Percentiles rank a stretch among this genome's conserved stretches.
These are phyloP conservation scores for Vesta saturnalis DNA, from an alignment of 2,888 invertebrate species.

Conservation along the genomic window DNA sequence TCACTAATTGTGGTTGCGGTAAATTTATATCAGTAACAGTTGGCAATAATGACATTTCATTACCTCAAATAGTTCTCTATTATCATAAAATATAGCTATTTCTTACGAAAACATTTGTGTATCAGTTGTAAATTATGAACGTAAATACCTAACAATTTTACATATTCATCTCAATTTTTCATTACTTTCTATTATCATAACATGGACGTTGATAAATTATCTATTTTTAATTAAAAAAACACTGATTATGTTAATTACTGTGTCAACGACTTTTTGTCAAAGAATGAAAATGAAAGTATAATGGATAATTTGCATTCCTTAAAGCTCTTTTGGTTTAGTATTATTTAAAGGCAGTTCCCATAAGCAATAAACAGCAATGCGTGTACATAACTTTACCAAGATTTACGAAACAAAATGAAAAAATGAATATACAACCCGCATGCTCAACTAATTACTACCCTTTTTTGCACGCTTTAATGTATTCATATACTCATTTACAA, in stretches of 20 bases:
- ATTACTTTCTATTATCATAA: background rate
- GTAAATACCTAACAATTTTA: background rate
- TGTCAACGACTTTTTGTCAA: slow-evolving; percentile 19
- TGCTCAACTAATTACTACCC: slow-evolving; percentile 30
- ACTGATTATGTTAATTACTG: slow-evolving; percentile 19
- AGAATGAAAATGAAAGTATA: slow-evolving; percentile 23
- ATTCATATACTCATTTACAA: slow-evolving; percentile 34
- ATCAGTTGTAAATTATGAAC: background rate
- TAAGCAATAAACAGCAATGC: slow-evolving; percentile 29
- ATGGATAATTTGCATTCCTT: slow-evolving; percentile 34
- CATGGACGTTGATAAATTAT: background rate
- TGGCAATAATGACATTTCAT: slow-evolving; percentile 26
- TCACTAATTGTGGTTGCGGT: slow-evolving; percentile 4
- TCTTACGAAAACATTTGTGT: background rate
- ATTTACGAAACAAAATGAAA: slow-evolving; percentile 26
- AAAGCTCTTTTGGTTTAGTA: slow-evolving; percentile 27
- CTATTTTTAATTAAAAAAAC: background rate
- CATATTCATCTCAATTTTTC: background rate
- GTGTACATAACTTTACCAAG: slow-evolving; percentile 20
- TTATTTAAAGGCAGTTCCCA: slow-evolving; percentile 24
- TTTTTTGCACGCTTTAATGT: slow-evolving; percentile 27
- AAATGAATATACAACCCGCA: slow-evolving; percentile 25
- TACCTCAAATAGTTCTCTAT: slow-evolving; percentile 19
- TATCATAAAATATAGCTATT: slow-evolving; percentile 13
- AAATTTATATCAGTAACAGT: slow-evolving; percentile 13